Conservation (phyloP, 2,797 vertebrate species). For the Rhynchotus rufescens region DNA sequence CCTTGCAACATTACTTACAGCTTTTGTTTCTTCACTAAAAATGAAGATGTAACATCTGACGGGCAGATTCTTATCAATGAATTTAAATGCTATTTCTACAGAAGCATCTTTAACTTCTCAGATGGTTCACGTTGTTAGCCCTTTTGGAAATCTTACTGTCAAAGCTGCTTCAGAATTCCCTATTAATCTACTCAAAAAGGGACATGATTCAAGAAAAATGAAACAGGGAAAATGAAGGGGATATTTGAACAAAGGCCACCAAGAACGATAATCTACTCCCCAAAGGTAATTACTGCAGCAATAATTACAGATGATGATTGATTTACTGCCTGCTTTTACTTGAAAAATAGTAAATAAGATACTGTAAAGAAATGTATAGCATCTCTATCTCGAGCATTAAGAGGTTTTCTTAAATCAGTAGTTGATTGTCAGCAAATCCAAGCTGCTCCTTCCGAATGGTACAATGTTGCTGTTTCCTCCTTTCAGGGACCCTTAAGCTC, state of each 20-base stretch:
- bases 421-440: slow-evolving; percentile 56
- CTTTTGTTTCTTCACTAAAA: slow-evolving; percentile 38
- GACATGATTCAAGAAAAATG: slow-evolving; percentile 50
- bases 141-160: slow-evolving; percentile 29
- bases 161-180: slow-evolving; percentile 25
- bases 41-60: slow-evolving; percentile 44
- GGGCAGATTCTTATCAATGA: slow-evolving; percentile 29
- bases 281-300: slow-evolving; percentile 58
- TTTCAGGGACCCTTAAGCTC: slow-evolving; percentile 43
- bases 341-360: slow-evolving; percentile 64
- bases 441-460: slow-evolving; percentile 48
- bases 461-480: slow-evolving; percentile 18
- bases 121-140: slow-evolving; percentile 30
- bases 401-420: slow-evolving; percentile 60
- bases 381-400: slow-evolving; percentile 24
- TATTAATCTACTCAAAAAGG: slow-evolving; percentile 42
- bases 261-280: slow-evolving; percentile 57
- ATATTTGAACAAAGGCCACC: slow-evolving; percentile 57
- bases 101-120: slow-evolving; percentile 45
- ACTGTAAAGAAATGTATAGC: slow-evolving; percentile 55
- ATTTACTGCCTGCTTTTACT: slow-evolving; percentile 62
- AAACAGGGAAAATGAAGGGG: slow-evolving; percentile 40
- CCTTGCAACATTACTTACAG: slow-evolving; percentile 18
- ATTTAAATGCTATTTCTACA: slow-evolving; percentile 5
- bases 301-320: slow-evolving; percentile 65